Conservation (phyloP, 2,113 vertebrate genomes). For the Dasyurus viverrinus region DNA sequence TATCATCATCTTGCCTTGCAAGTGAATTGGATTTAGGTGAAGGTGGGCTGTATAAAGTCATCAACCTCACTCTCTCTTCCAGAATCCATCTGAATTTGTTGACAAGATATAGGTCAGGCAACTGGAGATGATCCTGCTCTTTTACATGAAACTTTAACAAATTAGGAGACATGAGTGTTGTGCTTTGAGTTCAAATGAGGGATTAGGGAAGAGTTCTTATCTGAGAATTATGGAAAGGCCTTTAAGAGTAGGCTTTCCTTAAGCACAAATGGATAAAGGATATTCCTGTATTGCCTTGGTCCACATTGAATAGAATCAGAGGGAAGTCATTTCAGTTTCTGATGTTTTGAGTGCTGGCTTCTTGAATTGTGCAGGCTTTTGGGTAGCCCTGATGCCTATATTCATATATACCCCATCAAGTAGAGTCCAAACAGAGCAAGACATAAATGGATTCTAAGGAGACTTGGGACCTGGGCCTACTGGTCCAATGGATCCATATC, state of each 20-base stretch:
- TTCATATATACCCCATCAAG: neutral
- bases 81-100: neutral
- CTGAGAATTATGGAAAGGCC: neutral
- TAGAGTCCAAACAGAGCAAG: conserved; percentile 26
- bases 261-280: neutral
- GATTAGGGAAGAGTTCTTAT: neutral
- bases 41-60: neutral
- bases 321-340: neutral
- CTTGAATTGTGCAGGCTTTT: neutral
- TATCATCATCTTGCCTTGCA: neutral
- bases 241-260: neutral
- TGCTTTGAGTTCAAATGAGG: neutral
- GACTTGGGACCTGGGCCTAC: conserved; percentile 21
- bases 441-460: conserved; percentile 9
- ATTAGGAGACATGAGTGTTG: neutral
- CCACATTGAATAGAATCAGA: neutral
- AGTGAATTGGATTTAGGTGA: neutral
- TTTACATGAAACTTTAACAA: neutral
- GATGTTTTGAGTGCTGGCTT: neutral
- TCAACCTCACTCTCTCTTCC: neutral
- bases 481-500: conserved; percentile 24
- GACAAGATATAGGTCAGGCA: neutral
- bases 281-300: neutral
- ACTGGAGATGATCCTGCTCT: neutral
- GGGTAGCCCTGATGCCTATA: conserved; percentile 2